phyloP scores from a whole-genome alignment of 1,140 invertebrate species.

The Platyscapa corneri region DNA sequence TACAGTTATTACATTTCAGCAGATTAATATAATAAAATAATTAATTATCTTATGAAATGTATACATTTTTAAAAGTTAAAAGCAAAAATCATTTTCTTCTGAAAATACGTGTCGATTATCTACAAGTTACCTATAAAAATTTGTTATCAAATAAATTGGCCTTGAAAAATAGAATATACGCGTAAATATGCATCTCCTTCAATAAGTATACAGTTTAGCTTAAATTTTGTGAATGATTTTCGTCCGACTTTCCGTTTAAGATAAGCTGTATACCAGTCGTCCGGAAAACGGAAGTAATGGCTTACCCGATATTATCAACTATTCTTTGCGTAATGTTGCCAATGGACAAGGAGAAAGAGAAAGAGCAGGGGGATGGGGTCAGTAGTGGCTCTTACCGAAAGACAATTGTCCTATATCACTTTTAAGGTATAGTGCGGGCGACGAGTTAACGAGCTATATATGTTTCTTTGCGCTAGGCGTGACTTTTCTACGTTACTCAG shows the following conservation, averaged over 20 bases:
- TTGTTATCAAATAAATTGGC: too few species aligned
- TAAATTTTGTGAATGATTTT: conserved; percentile 38
- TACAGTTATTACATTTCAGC: too few species aligned
- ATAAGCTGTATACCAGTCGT: conserved; percentile 56
- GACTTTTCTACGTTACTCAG: conserved; percentile 42
- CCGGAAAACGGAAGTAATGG: conserved; percentile 59
- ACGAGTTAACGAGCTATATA: conserved; percentile 39
- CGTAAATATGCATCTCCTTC: neutral
- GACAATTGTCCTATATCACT: conserved; percentile 41
- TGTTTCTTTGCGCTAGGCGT: conserved; percentile 30
- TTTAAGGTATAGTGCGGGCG: conserved; percentile 24
- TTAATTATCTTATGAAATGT: too few species aligned
- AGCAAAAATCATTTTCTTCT: too few species aligned
- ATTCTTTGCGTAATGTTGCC: conserved; percentile 16
- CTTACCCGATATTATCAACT: conserved; percentile 61
- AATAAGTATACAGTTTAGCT: conserved; percentile 33
- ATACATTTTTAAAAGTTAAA: too few species aligned
- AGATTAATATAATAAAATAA: too few species aligned
- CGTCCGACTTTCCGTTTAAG: conserved; percentile 44
- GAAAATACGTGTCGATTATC: too few species aligned
- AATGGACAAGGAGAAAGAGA: neutral
- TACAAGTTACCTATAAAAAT: too few species aligned
- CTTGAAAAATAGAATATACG: too few species aligned
- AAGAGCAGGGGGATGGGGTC: neutral
- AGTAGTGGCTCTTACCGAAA: conserved; percentile 26